Evolutionary conservation across 2,113 vertebrate genomes (phyloP).

Genomic region (Poecile atricapillus): DNA sequence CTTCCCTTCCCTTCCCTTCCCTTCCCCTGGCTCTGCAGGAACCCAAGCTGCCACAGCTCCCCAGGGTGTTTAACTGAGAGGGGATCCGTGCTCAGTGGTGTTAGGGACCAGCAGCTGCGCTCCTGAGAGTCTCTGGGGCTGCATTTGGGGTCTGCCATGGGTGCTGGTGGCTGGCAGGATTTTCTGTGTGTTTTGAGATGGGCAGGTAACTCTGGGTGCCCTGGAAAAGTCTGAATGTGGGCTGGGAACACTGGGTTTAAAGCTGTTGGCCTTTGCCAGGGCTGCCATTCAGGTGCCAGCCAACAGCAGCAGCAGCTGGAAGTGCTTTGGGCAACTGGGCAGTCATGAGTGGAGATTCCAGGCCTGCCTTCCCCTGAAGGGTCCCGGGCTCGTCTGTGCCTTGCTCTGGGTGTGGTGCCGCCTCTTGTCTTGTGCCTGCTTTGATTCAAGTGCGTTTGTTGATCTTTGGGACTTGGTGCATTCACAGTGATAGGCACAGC

Average conservation of each 20-base stretch:
- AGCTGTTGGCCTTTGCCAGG: background rate
- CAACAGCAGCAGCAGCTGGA: background rate
- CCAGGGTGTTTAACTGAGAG: rapidly evolving
- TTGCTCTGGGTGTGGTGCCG: background rate
- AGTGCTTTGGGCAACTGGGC: background rate
- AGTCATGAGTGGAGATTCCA: background rate
- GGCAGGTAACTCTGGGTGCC: background rate
- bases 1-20: background rate
- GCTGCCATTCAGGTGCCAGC: background rate
- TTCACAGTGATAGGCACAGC: rapidly evolving
- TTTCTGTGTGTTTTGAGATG: background rate
- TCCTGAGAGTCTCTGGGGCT: background rate
- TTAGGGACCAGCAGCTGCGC: background rate
- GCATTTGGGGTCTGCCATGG: rapidly evolving
- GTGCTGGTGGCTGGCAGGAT: background rate
- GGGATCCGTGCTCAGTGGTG: rapidly evolving
- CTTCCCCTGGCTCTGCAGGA: background rate
- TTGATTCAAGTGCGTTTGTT: background rate
- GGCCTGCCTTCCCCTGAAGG: background rate
- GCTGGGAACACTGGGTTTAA: background rate
- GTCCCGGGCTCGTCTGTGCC: rapidly evolving
- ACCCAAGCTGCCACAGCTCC: background rate
- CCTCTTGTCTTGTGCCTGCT: background rate
- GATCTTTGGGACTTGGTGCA: background rate
- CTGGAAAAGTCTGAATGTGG: background rate